A percentile compares a stretch with the other conserved stretches of the same genome.
phyloP scores from a whole-genome alignment of 1,140 invertebrate genomes.

The Drosophila arizonae region DNA sequence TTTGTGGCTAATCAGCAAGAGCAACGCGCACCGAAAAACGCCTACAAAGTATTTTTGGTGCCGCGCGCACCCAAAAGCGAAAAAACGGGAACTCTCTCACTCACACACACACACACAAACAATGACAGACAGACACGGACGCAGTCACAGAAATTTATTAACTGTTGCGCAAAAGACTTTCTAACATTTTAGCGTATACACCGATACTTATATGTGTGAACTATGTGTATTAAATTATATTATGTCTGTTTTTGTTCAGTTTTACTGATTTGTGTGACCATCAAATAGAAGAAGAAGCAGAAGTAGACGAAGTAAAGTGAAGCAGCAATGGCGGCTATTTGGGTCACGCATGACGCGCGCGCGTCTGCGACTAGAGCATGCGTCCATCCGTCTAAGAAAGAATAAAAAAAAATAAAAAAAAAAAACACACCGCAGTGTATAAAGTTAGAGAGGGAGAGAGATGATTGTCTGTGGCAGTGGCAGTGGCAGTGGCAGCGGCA shows the following conservation, averaged over 20 bases:
- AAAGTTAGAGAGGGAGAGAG: neutral
- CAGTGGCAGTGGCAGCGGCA: neutral
- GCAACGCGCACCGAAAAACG: constrained; percentile 48
- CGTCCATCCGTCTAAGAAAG: constrained; percentile 7
- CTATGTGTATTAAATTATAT: constrained; percentile 2
- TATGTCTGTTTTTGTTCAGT: constrained; percentile 35
- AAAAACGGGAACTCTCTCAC: constrained; percentile 46
- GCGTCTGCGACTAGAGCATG: constrained; percentile 32
- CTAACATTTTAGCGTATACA: constrained; percentile 3
- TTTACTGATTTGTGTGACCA: constrained; percentile 19
- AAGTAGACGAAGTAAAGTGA: neutral
- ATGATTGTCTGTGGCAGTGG: neutral
- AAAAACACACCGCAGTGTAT: neutral
- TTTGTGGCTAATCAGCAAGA: constrained; percentile 63
- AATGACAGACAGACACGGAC: neutral
- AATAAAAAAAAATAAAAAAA: too few species aligned
- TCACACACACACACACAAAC: constrained; percentile 26
- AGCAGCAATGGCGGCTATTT: constrained; percentile 35
- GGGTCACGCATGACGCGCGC: constrained; percentile 58
- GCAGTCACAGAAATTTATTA: constrained; percentile 24
- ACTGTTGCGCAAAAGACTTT: constrained; percentile 49
- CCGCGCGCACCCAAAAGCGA: constrained; percentile 42
- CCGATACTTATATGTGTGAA: too few species aligned
- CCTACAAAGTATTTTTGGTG: constrained; percentile 75
- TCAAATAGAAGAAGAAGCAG: neutral